Evolutionary conservation across 2,888 invertebrate species (phyloP).

Genomic region (Macrostomum cliftonense): DNA sequence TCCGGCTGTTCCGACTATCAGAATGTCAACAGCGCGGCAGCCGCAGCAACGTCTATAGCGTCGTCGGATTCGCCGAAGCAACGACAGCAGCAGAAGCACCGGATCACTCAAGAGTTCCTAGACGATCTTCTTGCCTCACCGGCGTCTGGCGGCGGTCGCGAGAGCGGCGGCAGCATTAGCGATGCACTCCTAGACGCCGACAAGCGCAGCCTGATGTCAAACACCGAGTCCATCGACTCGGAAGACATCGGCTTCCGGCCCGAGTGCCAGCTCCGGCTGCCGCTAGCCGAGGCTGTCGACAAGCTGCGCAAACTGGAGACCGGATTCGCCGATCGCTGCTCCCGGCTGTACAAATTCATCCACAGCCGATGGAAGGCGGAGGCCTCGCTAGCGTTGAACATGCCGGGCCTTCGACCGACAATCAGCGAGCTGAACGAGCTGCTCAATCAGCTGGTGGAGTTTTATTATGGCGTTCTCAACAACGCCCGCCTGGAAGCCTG

Average conservation of each 20-base stretch:
- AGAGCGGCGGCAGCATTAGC: no score
- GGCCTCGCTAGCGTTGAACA: background rate
- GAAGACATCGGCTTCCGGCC: background rate
- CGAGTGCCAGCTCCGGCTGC: background rate
- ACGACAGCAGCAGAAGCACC: no score
- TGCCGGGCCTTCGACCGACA: background rate
- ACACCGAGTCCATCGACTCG: background rate
- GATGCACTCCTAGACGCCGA: no score
- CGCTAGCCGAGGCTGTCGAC: no score
- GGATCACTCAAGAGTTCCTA: no score
- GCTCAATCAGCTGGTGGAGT: background rate
- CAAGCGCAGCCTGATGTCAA: background rate
- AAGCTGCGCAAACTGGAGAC: no score
- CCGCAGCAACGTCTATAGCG: no score
- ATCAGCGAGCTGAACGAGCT: background rate
- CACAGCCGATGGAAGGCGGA: slow-evolving; percentile 5
- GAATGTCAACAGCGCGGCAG: no score
- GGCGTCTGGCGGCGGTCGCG: no score
- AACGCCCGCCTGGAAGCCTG: background rate
- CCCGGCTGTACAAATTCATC: slow-evolving; percentile 1
- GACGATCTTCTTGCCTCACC: no score
- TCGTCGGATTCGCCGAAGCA: no score
- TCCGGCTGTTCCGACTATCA: no score
- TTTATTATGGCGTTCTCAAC: slow-evolving; percentile 1
- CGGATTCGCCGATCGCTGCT: background rate